These are phyloP conservation scores for Porites lobata DNA, from an alignment of 92 coral and sea anemone species.

Conservation along the genomic window DNA sequence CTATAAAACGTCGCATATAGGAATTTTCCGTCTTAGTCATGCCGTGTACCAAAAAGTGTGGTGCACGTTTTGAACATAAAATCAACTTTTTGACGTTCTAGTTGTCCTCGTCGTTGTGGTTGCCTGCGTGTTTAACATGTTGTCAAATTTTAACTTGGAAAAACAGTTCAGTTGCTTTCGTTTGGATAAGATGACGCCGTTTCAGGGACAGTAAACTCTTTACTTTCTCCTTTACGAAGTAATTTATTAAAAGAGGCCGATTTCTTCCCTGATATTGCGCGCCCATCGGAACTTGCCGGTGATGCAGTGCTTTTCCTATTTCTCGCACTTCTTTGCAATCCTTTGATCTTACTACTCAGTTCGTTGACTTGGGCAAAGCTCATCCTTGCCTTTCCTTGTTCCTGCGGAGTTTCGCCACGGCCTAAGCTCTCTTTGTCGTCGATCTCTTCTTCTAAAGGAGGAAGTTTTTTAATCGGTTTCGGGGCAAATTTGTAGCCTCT, in stretches of 20 bases:
- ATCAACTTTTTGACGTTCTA: no score
- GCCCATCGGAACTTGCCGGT: slow-evolving; percentile 31
- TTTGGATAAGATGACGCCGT: neutral
- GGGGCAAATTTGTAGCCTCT: slow-evolving; percentile 66
- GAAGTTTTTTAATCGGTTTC: slow-evolving; percentile 15
- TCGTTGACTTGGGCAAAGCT: slow-evolving; percentile 74
- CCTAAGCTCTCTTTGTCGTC: neutral
- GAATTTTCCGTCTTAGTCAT: no score
- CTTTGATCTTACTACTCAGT: slow-evolving; percentile 60
- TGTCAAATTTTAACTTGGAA: neutral
- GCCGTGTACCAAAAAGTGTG: no score
- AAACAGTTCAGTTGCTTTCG: neutral
- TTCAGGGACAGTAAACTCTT: neutral
- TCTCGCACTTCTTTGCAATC: slow-evolving; percentile 55
- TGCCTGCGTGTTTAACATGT: neutral
- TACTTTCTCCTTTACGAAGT: slow-evolving; percentile 19
- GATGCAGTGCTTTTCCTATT: slow-evolving; percentile 22
- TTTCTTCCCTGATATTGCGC: slow-evolving; percentile 12
- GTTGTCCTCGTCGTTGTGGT: no score
- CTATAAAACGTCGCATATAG: no score
- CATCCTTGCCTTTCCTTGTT: slow-evolving; percentile 45
- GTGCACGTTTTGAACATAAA: no score
- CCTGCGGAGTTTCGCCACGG: slow-evolving; percentile 19
- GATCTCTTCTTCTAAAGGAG: neutral
- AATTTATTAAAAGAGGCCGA: neutral